Percentiles rank a stretch among this genome's conserved stretches.
phyloP scores from a whole-genome alignment of 2,797 vertebrate genomes.

The Dermochelys coriacea region DNA sequence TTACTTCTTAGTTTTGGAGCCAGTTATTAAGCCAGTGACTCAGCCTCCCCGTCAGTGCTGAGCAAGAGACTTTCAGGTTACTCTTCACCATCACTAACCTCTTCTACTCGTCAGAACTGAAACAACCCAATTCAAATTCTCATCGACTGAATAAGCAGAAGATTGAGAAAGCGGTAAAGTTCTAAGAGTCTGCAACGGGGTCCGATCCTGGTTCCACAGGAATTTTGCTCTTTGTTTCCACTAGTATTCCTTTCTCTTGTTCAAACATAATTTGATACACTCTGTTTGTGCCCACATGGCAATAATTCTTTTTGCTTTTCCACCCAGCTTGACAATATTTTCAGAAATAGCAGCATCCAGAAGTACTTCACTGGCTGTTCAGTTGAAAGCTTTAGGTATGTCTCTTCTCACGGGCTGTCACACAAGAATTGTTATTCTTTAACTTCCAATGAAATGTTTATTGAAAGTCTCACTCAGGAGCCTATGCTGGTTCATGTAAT shows the following conservation, averaged over 20 bases:
- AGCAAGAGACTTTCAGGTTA: conserved; percentile 17
- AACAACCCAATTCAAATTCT: conserved; percentile 36
- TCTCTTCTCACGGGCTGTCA: not conserved
- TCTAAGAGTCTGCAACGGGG: too few species aligned
- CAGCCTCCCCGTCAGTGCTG: not conserved
- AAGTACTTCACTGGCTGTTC: conserved; percentile 54
- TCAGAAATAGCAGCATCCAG: conserved; percentile 38
- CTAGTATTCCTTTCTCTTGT: not conserved
- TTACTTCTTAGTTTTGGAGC: conserved; percentile 49
- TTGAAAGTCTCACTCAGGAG: not conserved
- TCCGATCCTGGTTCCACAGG: not conserved
- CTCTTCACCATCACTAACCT: conserved; percentile 73
- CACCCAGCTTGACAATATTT: conserved; percentile 52
- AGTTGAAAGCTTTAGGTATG: conserved; percentile 66
- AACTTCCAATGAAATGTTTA: not conserved
- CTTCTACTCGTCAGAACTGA: conserved; percentile 23
- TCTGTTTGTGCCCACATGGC: not conserved
- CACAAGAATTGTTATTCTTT: fast-evolving
- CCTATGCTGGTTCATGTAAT: not conserved
- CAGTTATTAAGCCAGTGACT: conserved; percentile 34
- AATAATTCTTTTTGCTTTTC: not conserved
- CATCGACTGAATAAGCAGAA: conserved; percentile 42
- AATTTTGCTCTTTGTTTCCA: not conserved
- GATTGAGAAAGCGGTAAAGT: conserved; percentile 67
- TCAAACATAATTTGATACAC: not conserved